A percentile compares a stretch with the other conserved stretches of the same genome.
phyloP scores from a whole-genome alignment of 2,888 invertebrate species.

The Eledone cirrhosa region DNA sequence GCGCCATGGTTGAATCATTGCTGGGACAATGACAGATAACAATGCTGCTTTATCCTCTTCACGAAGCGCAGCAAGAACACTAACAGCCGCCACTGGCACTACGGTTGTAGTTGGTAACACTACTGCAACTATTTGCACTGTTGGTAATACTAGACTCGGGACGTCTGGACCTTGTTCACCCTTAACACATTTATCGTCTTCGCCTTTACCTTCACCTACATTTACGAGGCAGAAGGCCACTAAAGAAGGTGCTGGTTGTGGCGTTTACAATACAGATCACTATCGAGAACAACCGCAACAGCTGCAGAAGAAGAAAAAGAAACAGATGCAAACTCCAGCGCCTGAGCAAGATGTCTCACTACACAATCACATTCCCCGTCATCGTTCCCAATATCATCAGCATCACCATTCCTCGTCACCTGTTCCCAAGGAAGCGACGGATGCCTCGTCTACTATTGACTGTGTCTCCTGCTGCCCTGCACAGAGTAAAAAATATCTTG shows the following conservation, averaged over 20 bases:
- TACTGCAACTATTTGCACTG: background rate
- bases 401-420: background rate
- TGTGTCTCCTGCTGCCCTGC: background rate
- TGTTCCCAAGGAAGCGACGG: background rate
- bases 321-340: background rate
- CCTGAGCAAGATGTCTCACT: background rate
- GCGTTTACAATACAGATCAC: background rate
- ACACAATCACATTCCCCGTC: no score
- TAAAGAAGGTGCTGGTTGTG: constrained; percentile 5
- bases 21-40: no score
- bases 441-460: constrained; percentile 11
- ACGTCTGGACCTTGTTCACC: constrained; percentile 2
- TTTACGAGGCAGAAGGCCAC: background rate
- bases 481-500: background rate
- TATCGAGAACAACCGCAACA: background rate
- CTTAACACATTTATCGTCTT: background rate
- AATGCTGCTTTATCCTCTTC: no score
- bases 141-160: background rate
- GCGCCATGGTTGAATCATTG: no score
- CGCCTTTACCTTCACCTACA: background rate
- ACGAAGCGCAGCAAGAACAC: no score
- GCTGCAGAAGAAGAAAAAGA: constrained; percentile 8
- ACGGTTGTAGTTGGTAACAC: background rate
- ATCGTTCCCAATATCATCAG: no score
- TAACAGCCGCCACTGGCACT: no score